These are phyloP conservation scores for Mus pahari DNA, from an alignment of 2,113 vertebrate species.

Conservation along the genomic window DNA sequence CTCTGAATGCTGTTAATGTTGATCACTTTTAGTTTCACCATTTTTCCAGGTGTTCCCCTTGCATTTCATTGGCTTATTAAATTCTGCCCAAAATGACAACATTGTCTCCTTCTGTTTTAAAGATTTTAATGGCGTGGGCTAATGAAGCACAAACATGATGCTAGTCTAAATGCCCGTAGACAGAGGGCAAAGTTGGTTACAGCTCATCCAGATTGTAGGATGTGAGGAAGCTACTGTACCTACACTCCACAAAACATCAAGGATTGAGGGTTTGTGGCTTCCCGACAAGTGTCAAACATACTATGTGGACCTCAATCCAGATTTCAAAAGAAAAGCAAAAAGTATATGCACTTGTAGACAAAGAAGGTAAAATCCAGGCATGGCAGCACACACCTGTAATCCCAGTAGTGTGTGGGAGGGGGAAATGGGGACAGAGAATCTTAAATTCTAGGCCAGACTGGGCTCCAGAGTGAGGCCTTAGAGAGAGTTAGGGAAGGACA, in stretches of 20 bases:
- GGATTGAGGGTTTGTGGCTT: too few species aligned
- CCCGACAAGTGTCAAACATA: neutral
- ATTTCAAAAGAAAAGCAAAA: neutral
- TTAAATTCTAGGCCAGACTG: neutral
- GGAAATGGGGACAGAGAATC: neutral
- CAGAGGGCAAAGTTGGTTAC: neutral
- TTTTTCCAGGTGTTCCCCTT: neutral
- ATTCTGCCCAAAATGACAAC: neutral
- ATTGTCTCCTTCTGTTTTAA: neutral
- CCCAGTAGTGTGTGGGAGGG: neutral
- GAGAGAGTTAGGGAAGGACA: neutral
- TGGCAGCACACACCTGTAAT: too few species aligned
- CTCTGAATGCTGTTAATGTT: neutral
- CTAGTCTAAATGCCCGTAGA: neutral
- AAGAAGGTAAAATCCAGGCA: neutral
- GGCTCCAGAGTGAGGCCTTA: neutral
- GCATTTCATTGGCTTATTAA: neutral
- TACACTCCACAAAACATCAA: neutral
- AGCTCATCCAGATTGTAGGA: neutral
- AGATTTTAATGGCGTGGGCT: neutral
- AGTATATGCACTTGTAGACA: too few species aligned
- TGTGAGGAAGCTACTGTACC: neutral
- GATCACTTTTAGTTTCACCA: neutral
- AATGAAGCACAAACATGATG: neutral
- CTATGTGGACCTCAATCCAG: neutral